phyloP scores from a whole-genome alignment of 2,113 vertebrate species.

The Blennius ocellaris region DNA sequence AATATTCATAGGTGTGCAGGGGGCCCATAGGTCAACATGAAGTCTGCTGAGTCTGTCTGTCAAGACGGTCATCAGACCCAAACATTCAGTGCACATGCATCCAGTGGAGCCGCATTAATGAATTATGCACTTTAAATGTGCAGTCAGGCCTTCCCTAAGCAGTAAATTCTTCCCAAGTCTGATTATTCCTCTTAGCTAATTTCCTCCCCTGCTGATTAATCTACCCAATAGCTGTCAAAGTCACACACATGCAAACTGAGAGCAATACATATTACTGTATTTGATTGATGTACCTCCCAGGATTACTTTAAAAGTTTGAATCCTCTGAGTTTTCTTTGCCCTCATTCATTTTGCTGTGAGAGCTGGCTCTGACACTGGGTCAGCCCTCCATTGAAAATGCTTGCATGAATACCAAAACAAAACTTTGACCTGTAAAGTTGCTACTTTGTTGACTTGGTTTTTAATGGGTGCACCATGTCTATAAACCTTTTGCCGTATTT shows the following conservation, averaged over 20 bases:
- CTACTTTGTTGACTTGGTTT: neutral
- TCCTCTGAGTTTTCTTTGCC: neutral
- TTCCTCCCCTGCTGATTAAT: slow-evolving; percentile 1
- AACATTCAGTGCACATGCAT: slow-evolving; percentile 28
- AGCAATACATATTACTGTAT: neutral
- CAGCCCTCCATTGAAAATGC: neutral
- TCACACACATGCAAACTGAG: neutral
- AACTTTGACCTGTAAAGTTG: neutral
- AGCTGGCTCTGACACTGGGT: neutral
- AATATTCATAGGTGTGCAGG: slow-evolving; percentile 49
- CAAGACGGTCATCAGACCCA: slow-evolving; percentile 32
- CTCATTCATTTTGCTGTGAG: slow-evolving; percentile 4
- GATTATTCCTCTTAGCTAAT: neutral
- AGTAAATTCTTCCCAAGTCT: slow-evolving; percentile 3
- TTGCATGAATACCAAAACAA: neutral
- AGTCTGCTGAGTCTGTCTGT: slow-evolving; percentile 23
- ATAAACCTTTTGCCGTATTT: slow-evolving; percentile 6
- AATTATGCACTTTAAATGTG: slow-evolving; percentile 12
- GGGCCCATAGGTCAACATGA: slow-evolving; percentile 39
- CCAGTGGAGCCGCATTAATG: slow-evolving; percentile 29
- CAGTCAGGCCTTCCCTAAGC: slow-evolving; percentile 13
- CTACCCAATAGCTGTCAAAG: neutral
- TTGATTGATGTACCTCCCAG: neutral
- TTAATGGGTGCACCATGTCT: neutral
- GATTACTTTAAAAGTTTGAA: slow-evolving; percentile 4